These are phyloP conservation scores for Notolabrus celidotus DNA, from an alignment of 2,797 vertebrate genomes.

Conservation along the genomic window DNA sequence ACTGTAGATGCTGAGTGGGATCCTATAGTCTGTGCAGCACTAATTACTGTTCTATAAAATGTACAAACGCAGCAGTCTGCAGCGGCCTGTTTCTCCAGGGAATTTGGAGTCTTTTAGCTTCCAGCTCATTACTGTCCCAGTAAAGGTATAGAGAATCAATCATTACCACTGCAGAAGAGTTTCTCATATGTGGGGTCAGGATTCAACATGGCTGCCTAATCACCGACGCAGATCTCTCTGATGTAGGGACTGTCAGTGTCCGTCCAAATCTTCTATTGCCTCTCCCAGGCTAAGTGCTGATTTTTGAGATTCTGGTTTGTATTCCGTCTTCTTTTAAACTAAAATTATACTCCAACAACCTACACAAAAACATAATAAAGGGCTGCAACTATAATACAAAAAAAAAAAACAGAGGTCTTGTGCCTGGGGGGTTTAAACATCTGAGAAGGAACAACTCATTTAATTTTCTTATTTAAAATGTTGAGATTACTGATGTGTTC, in stretches of 20 bases:
- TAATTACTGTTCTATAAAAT: constrained; percentile 54
- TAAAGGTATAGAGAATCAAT: constrained; percentile 24
- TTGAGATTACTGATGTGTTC: too few species aligned
- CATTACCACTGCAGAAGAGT: neutral
- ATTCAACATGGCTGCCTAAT: neutral
- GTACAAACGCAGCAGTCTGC: constrained; percentile 24
- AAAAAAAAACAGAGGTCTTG: neutral
- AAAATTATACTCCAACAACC: neutral
- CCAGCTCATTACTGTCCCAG: constrained; percentile 29
- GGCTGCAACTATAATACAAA: neutral
- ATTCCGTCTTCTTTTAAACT: neutral
- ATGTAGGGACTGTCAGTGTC: neutral
- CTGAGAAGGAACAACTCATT: too few species aligned
- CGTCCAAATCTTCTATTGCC: neutral
- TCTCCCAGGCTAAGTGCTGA: neutral
- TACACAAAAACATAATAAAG: neutral
- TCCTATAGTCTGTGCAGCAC: constrained; percentile 40
- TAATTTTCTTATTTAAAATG: too few species aligned
- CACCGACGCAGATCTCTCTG: neutral
- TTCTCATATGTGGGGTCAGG: constrained; percentile 18
- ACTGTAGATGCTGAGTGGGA: constrained; percentile 13
- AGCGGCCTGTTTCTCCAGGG: constrained; percentile 19
- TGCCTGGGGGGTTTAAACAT: too few species aligned
- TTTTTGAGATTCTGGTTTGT: neutral
- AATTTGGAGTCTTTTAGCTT: constrained; percentile 24